Conservation (phyloP, 2,113 vertebrate genomes). For the Nansenia antarctica region DNA sequence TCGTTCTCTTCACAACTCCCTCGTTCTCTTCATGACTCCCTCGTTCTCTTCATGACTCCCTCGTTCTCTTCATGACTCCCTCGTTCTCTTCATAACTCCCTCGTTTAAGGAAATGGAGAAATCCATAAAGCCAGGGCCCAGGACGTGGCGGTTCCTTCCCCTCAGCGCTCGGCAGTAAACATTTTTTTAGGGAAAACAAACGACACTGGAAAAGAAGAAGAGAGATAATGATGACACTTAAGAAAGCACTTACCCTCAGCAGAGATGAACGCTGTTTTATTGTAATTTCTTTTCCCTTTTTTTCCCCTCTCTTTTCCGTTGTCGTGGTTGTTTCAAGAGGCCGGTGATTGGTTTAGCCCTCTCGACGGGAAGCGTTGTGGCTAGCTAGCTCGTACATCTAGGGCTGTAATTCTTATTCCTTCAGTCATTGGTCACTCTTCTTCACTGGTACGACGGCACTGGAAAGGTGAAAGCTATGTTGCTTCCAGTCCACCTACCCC, state of each 20-base stretch:
- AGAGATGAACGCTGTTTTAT: constrained; percentile 23
- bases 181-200: constrained; percentile 45
- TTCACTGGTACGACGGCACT: not conserved
- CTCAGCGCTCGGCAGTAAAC: constrained; percentile 13
- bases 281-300: constrained; percentile 1
- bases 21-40: constrained; percentile 52
- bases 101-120: constrained; percentile 48
- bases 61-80: constrained; percentile 52
- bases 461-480: not conserved
- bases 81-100: constrained; percentile 52
- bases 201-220: constrained; percentile 29
- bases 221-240: constrained; percentile 52
- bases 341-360: not conserved
- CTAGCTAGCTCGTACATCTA: too few species aligned
- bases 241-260: constrained; percentile 39
- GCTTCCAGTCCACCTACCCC: too few species aligned
- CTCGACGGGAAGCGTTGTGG: not conserved
- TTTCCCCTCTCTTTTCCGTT: not conserved
- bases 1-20: constrained; percentile 52
- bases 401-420: not conserved
- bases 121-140: constrained; percentile 35
- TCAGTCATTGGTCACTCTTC: not conserved
- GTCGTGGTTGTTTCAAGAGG: not conserved
- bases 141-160: constrained; percentile 22
- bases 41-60: constrained; percentile 52